Base-by-base conservation (phyloP, 2,113 vertebrate genomes). In the Phylloscopus trochiloides region DNA sequence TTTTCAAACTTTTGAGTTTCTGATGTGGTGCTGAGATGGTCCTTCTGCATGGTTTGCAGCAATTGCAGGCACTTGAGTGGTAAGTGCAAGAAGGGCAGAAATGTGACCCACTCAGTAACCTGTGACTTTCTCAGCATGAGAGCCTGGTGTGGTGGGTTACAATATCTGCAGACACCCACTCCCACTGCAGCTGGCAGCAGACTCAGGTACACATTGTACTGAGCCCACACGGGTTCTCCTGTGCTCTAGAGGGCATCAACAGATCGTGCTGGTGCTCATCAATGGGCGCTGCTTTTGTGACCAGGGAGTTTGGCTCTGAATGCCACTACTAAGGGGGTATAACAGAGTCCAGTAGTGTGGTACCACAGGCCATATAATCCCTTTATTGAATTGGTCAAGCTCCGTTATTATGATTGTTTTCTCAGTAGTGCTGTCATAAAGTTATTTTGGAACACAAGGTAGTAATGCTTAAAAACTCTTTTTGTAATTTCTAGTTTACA, bases 181-280 rank as follows among this genome's bases (percentile, higher is more conserved):
- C 34, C 43, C n/a, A 0, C 43, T 1, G 1, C 34, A 43, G 34
- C 83, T 48, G n/a, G 21, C 31, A 40, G 31, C 45, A 67, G 47
- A 1, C 9, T 20, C 26, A 48, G 40, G 25, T 19, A 1, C 34
- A 4, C 1, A 0, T 10, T n/a, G 10, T 3, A 2, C 34, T 5
- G 43, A n/a, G 38, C 80, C 51, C 63, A 8, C 24, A 5, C 0
- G 0, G 16, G 57, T 16, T 82, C 66, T 61, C 2, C 2, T 10
- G 2, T 24, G 52, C 70, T 72, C 43, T 48, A 21, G 50, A 72
- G 58, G 45, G n/a, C 65, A 75, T 42, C 0, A 0, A 17, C 57
- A 58, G 31, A 61, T 81, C 65, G 2, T 0, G 0, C 29, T 38
- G 59, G 17, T 70, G 58, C 63, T 70, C 50, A 10, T 17, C 29